Conservation (phyloP, 2,113 vertebrate genomes). For the Heterotilapia buettikoferi region DNA sequence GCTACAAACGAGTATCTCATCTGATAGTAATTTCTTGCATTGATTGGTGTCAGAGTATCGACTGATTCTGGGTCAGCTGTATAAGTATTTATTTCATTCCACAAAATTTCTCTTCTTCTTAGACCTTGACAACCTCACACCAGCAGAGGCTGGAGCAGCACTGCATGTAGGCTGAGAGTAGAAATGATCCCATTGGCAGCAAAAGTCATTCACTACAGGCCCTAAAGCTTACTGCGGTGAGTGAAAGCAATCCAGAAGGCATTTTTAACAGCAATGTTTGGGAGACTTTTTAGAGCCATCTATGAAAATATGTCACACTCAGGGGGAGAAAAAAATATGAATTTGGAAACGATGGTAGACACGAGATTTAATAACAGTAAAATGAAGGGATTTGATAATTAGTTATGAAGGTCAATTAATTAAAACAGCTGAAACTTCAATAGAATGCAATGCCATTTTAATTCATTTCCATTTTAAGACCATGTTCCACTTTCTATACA, state of each 20-base stretch:
- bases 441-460: not conserved
- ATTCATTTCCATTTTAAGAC: not conserved
- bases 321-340: not conserved
- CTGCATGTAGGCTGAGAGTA: not conserved
- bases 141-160: not conserved
- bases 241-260: not conserved
- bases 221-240: not conserved
- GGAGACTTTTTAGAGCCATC: not conserved
- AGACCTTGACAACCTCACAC: not conserved
- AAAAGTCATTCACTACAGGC: not conserved
- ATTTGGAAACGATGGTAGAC: not conserved
- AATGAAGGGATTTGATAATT: not conserved
- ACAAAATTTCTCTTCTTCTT: not conserved
- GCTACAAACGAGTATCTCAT: not conserved
- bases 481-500: not conserved
- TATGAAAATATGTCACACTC: not conserved
- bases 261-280: not conserved
- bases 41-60: not conserved
- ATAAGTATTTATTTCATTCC: not conserved
- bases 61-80: not conserved
- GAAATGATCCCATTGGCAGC: not conserved
- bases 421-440: not conserved
- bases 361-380: not conserved
- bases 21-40: not conserved
- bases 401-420: not conserved